Evolutionary conservation across 37 sponge, comb jelly and placozoan species (phyloP), one percentile per base, ranked within the genome.

Genomic region (Crambe crambe): DNA sequence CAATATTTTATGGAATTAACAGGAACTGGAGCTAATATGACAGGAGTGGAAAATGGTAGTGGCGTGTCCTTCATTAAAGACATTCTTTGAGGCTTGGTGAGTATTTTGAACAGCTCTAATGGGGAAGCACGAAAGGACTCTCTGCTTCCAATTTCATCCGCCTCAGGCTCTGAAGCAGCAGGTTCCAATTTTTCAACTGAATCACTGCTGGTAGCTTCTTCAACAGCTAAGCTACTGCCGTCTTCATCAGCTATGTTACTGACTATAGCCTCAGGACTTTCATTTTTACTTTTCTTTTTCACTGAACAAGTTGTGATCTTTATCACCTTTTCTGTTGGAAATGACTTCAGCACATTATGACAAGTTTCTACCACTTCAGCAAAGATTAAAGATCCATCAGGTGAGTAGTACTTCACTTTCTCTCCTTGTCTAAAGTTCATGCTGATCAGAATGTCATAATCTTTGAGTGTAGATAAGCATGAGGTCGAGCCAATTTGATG

Each of bases 381-480:
- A 72, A 25, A 40, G 0, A 20, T 1, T 23, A 78, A 4, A 8
- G 18, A 29, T 10, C 72, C 78, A 64, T 39, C 54, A 6, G 36
- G 37, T 34, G n/a, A 20, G 27, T 34, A 43, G 15, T 67, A 86
- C 1, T 30, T 20, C 0, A 78, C 86, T 23, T 25, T 25, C 43
- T 86, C 86, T 42, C 74, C 80, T 30, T 26, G 23, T 10, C 41
- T 62, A 38, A 63, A 86, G 56, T 86, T 86, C 31, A 72, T 34
- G 3, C 68, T 58, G 59, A 85, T 70, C 27, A 85, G 29, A 21
- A 31, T 68, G 54, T 82, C 66, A 37, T 60, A 18, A 17, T 2
- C 31, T 4, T 43, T 20, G 0, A 78, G 51, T 42, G 4, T 20
- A 1, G 39, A 23, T 2, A 64, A 36, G 39, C 34, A 42, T 2